A percentile compares a stretch with the other conserved stretches of the same genome.
Conservation (phyloP, 1,140 invertebrate species). For the Geopemphigus sp. region DNA sequence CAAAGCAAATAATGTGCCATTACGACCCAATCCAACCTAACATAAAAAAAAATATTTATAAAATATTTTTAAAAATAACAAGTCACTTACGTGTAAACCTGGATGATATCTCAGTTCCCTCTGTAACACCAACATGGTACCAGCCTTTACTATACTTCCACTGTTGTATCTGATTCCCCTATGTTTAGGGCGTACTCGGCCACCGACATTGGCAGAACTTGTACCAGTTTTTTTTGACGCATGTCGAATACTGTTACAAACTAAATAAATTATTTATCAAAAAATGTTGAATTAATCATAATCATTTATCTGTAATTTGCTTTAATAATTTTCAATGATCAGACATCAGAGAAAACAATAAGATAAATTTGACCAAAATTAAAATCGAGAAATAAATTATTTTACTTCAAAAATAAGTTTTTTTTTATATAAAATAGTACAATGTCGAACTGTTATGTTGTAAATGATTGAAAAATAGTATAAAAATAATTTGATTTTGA, state of each 20-base stretch:
- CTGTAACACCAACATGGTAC: slow-evolving; percentile 70
- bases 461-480: too few relatives aligned
- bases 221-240: slow-evolving; percentile 69
- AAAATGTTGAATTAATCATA: too few relatives aligned
- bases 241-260: slow-evolving; percentile 56
- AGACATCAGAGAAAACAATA: too few relatives aligned
- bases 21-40: slow-evolving; percentile 74
- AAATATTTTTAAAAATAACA: slow-evolving; percentile 26
- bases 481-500: too few relatives aligned
- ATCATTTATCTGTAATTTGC: too few relatives aligned
- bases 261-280: background rate
- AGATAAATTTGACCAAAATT: too few relatives aligned
- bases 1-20: slow-evolving; percentile 74
- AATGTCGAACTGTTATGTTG: too few relatives aligned
- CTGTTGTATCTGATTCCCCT: slow-evolving; percentile 70
- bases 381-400: too few relatives aligned
- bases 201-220: slow-evolving; percentile 64
- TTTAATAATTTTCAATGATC: too few relatives aligned
- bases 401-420: too few relatives aligned
- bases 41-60: slow-evolving; percentile 52
- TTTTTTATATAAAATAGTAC: too few relatives aligned
- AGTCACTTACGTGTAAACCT: slow-evolving; percentile 69
- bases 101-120: slow-evolving; percentile 71
- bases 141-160: slow-evolving; percentile 63
- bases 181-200: slow-evolving; percentile 67